Base-by-base conservation (phyloP, 2,113 vertebrate genomes). In the Sula dactylatra region DNA sequence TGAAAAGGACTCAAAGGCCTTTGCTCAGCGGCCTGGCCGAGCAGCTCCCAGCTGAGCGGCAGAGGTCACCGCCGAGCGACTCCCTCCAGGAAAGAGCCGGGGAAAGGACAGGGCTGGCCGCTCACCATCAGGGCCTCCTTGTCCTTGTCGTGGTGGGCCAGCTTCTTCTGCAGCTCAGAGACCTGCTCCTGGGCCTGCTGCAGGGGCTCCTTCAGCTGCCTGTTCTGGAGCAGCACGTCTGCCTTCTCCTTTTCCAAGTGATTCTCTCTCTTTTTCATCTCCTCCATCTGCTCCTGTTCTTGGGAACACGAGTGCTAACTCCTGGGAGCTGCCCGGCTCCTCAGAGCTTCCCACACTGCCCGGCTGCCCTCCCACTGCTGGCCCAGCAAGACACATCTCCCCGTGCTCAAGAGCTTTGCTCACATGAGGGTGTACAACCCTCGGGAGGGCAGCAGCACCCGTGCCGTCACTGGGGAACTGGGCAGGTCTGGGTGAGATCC, bases 231-330 rank as follows among this genome's bases (percentile, higher is more conserved):
- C 52, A 98, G 49, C 80, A 98, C 87, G 13, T 99, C 98, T 0
- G 82, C 89, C 93, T 98, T 98, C 88, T 99, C 98, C 92, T 97
- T 98, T 91, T 98, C 97, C 71, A 99, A 62, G 3, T 91, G 82
- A 26, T 95, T 95, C 47, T 98, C 98, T 64, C 95, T 99, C 80
- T 91, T 97, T 89, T 98, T 98, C 97, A 98, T 96, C 16, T 98
- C 98, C 38, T 98, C 97, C 52, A 98, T 95, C 94, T 99, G 98
- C 86, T 98, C 98, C 99, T 99, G 93, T 54, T 76, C 66, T 89
- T 54, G 24, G 58, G 55, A 55, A 89, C 16, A 87, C 12, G 2
- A 40, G 22, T 6, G 5, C n/a, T 40, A 45, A 6, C 29, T 92
- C 45, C 55, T 45, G 47, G 4, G 74, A 38, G 49, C 87, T 59